phyloP scores from a whole-genome alignment of 2,113 vertebrate species.

The Neotoma lepida region DNA sequence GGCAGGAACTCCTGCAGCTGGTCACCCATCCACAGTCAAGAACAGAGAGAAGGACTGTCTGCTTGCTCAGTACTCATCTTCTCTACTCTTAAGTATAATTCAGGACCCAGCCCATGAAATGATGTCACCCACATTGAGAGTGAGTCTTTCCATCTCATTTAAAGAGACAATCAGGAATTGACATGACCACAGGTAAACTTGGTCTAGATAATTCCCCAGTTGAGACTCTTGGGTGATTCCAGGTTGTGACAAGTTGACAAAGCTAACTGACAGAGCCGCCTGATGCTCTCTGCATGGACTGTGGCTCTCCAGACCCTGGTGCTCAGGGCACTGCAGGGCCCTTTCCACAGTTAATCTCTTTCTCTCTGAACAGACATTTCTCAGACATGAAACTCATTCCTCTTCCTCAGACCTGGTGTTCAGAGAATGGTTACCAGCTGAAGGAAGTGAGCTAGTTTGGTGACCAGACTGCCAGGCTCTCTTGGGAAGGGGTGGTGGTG shows the following conservation, averaged over 20 bases:
- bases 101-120: background rate
- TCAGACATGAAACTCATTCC: background rate
- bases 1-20: background rate
- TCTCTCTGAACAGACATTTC: background rate
- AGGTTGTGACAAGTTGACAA: background rate
- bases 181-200: background rate
- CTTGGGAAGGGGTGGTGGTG: background rate
- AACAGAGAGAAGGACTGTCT: background rate
- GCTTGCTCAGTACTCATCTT: background rate
- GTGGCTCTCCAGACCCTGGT: background rate
- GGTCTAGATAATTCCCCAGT: background rate
- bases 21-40: background rate
- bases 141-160: background rate
- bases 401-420: background rate
- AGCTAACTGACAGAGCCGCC: background rate
- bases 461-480: background rate
- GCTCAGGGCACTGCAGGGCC: background rate
- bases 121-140: background rate
- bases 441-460: background rate
- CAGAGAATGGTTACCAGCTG: background rate
- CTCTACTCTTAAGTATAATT: background rate
- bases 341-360: background rate
- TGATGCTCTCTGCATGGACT: background rate
- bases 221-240: background rate
- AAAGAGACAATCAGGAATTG: no score